A percentile compares a stretch with the other conserved stretches of the same genome.
These are phyloP conservation scores for Euphonia xanthogaster DNA, from an alignment of 2,797 vertebrate species.

Conservation along the genomic window DNA sequence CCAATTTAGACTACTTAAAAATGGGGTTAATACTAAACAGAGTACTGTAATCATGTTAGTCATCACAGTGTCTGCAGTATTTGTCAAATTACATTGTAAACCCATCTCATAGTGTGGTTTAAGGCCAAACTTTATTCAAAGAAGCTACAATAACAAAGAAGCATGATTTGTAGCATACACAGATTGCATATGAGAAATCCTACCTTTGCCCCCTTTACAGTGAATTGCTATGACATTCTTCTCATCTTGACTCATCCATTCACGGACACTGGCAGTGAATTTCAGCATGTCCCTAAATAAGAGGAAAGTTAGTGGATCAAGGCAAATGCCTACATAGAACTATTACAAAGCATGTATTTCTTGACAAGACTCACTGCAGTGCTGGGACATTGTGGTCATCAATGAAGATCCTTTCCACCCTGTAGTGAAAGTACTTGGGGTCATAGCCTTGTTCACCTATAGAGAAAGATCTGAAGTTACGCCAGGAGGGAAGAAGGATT, in stretches of 20 bases:
- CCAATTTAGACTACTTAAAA: background rate
- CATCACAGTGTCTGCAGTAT: background rate
- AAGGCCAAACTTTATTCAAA: background rate
- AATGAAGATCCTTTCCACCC: constrained; percentile 88
- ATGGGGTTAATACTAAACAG: background rate
- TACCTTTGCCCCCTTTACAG: constrained; percentile 97
- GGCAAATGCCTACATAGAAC: background rate
- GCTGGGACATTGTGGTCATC: constrained; percentile 95
- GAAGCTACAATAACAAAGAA: background rate
- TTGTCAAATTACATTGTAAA: background rate
- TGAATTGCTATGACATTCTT: constrained; percentile 89
- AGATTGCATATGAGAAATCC: background rate
- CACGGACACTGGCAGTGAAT: constrained; percentile 83
- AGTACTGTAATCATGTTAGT: background rate
- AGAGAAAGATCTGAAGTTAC: background rate
- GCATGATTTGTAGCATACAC: background rate
- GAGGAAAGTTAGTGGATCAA: background rate
- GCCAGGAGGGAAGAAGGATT: background rate
- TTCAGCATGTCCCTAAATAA: constrained; percentile 87
- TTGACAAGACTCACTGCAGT: constrained; percentile 81
- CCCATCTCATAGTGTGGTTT: background rate
- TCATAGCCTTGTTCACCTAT: constrained; percentile 93
- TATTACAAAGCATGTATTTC: rapidly evolving
- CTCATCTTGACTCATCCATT: constrained; percentile 88
- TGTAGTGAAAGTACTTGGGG: constrained; percentile 89